phyloP scores from a whole-genome alignment of 2,797 vertebrate genomes.

The Enteromius fasciolatus region DNA sequence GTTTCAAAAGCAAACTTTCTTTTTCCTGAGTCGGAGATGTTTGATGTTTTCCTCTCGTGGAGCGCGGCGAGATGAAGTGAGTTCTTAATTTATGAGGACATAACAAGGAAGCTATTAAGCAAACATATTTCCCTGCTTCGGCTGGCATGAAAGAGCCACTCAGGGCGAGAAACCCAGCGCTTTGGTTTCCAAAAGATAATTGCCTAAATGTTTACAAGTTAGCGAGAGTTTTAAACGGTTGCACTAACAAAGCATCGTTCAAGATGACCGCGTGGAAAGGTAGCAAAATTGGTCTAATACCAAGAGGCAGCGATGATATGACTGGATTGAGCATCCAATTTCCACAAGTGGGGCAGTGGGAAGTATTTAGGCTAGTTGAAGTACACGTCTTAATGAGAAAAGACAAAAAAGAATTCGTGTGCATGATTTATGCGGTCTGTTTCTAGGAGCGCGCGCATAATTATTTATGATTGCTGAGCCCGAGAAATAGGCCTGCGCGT shows the following conservation, averaged over 20 bases:
- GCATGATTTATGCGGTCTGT: conserved; percentile 84
- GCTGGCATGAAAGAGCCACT: conserved; percentile 57
- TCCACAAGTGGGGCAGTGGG: conserved; percentile 79
- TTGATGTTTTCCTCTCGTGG: conserved; percentile 59
- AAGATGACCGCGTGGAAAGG: conserved; percentile 24
- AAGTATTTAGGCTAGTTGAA: conserved; percentile 82
- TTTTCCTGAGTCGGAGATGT: conserved; percentile 58
- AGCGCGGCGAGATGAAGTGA: conserved; percentile 54
- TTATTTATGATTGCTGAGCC: conserved; percentile 82
- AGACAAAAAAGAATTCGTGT: conserved; percentile 81
- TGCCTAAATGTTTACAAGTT: conserved; percentile 64
- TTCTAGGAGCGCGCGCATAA: conserved; percentile 80
- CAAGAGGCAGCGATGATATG: conserved; percentile 70
- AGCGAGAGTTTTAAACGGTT: conserved; percentile 52
- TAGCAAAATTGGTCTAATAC: conserved; percentile 62
- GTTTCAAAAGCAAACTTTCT: conserved; percentile 58
- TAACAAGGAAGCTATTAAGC: conserved; percentile 65
- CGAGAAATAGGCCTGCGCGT: conserved; percentile 73
- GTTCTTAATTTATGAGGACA: conserved; percentile 64
- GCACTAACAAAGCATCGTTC: conserved; percentile 50
- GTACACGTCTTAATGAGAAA: conserved; percentile 82
- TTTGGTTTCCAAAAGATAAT: conserved; percentile 63
- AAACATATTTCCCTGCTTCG: conserved; percentile 63
- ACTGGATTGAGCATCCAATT: conserved; percentile 75
- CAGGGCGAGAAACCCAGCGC: conserved; percentile 54